Percentiles rank a stretch among this genome's conserved stretches.
These are phyloP conservation scores for Caenorhabditis sulstoni DNA, from an alignment of 2,888 invertebrate species.

Conservation along the genomic window DNA sequence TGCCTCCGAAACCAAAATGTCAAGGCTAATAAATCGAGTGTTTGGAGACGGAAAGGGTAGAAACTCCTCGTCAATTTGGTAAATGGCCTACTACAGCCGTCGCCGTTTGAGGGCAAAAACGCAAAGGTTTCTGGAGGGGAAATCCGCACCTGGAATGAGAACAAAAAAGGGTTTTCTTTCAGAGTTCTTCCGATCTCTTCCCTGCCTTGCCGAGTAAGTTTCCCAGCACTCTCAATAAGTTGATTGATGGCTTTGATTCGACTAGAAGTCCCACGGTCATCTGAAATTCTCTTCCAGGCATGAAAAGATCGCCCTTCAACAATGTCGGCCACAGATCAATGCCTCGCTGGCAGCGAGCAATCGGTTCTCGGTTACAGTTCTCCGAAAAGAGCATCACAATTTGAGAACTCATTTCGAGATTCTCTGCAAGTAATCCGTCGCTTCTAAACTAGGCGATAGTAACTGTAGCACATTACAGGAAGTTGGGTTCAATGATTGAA, in stretches of 20 bases:
- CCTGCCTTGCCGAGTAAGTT: slow-evolving; percentile 71
- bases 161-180: slow-evolving; percentile 37
- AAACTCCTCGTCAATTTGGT: slow-evolving; percentile 42
- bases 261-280: slow-evolving; percentile 18
- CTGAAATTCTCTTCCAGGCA: slow-evolving; percentile 51
- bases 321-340: slow-evolving; percentile 67
- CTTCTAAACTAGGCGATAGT: too few species aligned
- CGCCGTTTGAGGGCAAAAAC: slow-evolving; percentile 1
- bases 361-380: slow-evolving; percentile 67
- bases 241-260: not conserved
- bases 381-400: slow-evolving; percentile 70
- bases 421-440: slow-evolving; percentile 61
- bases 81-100: slow-evolving; percentile 32
- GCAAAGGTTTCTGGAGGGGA: not conserved
- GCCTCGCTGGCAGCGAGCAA: slow-evolving; percentile 68
- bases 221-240: slow-evolving; percentile 9
- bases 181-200: slow-evolving; percentile 73
- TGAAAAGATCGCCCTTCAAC: slow-evolving; percentile 64
- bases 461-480: slow-evolving; percentile 35
- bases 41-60: slow-evolving; percentile 4
- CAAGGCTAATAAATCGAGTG: slow-evolving; percentile 50
- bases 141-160: not conserved
- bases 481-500: slow-evolving; percentile 69
- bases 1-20: slow-evolving; percentile 19
- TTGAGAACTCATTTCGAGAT: slow-evolving; percentile 68